These are phyloP conservation scores for Amblyjoppa proteus DNA, from an alignment of 2,888 invertebrate species.

Conservation along the genomic window DNA sequence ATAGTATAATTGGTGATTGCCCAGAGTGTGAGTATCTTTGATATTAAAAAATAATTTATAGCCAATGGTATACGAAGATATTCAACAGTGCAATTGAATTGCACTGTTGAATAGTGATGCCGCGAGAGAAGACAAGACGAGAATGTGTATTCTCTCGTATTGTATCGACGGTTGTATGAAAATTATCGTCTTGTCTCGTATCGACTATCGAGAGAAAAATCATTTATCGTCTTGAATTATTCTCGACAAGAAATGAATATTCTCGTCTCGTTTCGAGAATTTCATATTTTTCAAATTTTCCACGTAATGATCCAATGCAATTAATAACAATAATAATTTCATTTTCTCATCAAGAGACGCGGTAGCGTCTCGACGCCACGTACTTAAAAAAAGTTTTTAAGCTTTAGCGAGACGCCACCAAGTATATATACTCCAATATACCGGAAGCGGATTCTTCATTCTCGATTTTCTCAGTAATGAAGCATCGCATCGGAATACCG, in stretches of 20 bases:
- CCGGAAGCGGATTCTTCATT: too few species aligned
- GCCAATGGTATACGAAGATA: too few species aligned
- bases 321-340: background rate
- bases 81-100: too few species aligned
- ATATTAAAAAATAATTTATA: too few species aligned
- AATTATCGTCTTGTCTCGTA: conserved; percentile 2
- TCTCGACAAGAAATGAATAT: conserved; percentile 12
- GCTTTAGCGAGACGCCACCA: too few species aligned
- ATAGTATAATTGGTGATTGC: too few species aligned
- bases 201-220: conserved; percentile 13
- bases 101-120: background rate
- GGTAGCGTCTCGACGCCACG: too few species aligned
- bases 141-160: conserved; percentile 6
- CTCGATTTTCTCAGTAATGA: background rate
- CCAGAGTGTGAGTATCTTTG: too few species aligned
- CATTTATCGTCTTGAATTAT: conserved; percentile 15
- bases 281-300: conserved; percentile 9
- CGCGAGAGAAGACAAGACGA: conserved; percentile 6
- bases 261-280: conserved; percentile 24
- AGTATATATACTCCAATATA: too few species aligned
- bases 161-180: background rate
- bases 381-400: too few species aligned
- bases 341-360: background rate
- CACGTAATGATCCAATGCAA: background rate
- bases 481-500: background rate